Conservation (phyloP, 2,113 vertebrate genomes). For the Cochlearius cochlearius region DNA sequence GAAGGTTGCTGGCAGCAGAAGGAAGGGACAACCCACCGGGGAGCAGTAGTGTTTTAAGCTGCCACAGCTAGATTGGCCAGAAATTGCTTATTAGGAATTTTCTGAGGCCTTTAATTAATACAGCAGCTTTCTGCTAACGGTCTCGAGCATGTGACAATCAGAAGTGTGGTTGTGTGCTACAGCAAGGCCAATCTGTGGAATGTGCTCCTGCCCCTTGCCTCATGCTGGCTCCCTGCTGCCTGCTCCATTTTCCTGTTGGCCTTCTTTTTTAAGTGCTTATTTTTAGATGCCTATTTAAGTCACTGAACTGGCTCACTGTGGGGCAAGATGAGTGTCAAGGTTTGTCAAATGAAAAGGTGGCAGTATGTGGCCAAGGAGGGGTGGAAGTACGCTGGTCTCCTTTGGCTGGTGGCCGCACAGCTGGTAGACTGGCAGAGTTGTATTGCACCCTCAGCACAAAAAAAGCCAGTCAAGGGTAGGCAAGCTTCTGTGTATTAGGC, state of each 20-base stretch:
- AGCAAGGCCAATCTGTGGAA: not conserved
- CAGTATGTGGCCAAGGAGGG: not conserved
- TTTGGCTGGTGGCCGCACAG: not conserved
- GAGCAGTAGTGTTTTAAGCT: not conserved
- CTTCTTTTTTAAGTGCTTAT: not conserved
- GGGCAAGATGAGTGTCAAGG: not conserved
- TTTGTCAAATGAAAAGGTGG: not conserved
- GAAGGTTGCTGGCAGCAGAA: not conserved
- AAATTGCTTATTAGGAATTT: slow-evolving; percentile 38
- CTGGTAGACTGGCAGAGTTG: not conserved
- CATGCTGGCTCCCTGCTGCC: not conserved
- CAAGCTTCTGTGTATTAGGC: not conserved
- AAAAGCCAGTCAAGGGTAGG: not conserved
- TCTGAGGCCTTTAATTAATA: slow-evolving; percentile 40
- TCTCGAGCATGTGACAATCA: not conserved
- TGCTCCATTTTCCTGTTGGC: not conserved
- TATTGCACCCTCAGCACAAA: not conserved
- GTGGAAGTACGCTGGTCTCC: not conserved
- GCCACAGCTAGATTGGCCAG: not conserved
- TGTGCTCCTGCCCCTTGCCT: not conserved
- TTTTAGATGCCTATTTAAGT: not conserved
- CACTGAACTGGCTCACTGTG: not conserved
- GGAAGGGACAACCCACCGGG: not conserved
- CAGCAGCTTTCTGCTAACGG: not conserved
- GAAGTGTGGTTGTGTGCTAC: not conserved